Evolutionary conservation across 2,888 invertebrate species (phyloP).

Genomic region (Limnephilus auricula): DNA sequence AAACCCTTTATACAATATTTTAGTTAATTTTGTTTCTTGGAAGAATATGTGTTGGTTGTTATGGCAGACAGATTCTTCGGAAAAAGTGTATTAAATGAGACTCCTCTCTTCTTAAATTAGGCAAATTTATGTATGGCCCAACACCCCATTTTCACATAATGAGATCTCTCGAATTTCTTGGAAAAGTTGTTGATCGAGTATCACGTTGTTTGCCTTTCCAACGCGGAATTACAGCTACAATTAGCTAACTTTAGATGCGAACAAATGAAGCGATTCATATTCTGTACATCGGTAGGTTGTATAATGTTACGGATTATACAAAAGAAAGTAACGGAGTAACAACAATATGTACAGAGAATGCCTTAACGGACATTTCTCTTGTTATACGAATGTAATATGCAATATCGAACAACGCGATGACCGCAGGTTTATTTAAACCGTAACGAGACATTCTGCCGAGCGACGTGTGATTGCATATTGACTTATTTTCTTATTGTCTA

Average conservation of each 20-base stretch:
- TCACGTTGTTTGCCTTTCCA: not conserved
- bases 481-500: not conserved
- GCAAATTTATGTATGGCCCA: not conserved
- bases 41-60: no score
- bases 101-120: not conserved
- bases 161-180: not conserved
- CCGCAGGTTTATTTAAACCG: not conserved
- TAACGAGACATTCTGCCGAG: not conserved
- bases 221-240: constrained; percentile 1
- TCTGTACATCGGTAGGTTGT: constrained; percentile 25
- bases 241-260: constrained; percentile 31
- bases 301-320: constrained; percentile 30
- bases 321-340: constrained; percentile 38
- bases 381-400: not conserved
- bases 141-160: not conserved
- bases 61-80: not conserved
- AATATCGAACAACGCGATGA: not conserved
- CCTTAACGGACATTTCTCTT: not conserved
- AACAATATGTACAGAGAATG: constrained; percentile 6
- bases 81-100: not conserved
- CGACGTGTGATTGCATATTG: not conserved
- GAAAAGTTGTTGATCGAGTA: not conserved
- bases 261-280: constrained; percentile 40
- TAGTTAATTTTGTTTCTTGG: no score
- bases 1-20: no score